A percentile compares a stretch with the other conserved stretches of the same genome.
phyloP scores from a whole-genome alignment of 2,797 vertebrate species.

The Myripristis murdjan region DNA sequence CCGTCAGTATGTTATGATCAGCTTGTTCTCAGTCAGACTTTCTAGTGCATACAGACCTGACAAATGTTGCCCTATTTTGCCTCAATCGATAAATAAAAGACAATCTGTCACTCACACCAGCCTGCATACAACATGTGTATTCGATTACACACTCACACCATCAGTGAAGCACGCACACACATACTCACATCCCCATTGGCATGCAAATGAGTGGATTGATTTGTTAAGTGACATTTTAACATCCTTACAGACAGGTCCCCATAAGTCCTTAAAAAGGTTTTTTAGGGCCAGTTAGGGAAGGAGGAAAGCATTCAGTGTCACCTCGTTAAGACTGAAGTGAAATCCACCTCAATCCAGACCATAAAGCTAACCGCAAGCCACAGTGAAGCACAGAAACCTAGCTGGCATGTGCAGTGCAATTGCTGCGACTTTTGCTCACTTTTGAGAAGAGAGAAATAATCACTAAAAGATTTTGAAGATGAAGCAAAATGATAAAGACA shows the following conservation, averaged over 20 bases:
- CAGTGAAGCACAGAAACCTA: constrained; percentile 51
- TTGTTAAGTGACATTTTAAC: constrained; percentile 85
- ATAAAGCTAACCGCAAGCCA: constrained; percentile 79
- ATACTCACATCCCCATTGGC: constrained; percentile 35
- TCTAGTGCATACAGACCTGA: constrained; percentile 67
- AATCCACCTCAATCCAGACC: constrained; percentile 78
- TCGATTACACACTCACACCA: constrained; percentile 62
- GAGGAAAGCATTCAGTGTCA: constrained; percentile 79
- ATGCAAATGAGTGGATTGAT: constrained; percentile 86
- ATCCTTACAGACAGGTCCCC: constrained; percentile 78
- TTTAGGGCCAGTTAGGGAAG: constrained; percentile 77
- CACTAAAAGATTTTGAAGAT: constrained; percentile 18
- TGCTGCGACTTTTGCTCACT: constrained; percentile 31
- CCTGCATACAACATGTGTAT: constrained; percentile 65
- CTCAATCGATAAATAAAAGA: constrained; percentile 79
- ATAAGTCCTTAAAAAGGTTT: constrained; percentile 85
- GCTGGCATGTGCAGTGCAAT: constrained; percentile 25
- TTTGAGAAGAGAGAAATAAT: constrained; percentile 76
- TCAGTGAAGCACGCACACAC: constrained; percentile 6
- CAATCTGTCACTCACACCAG: constrained; percentile 61
- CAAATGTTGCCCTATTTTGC: constrained; percentile 77
- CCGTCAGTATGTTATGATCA: constrained; percentile 69
- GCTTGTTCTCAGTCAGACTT: constrained; percentile 52
- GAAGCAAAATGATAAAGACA: background rate
- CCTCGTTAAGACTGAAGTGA: constrained; percentile 78